A percentile compares a stretch with the other conserved stretches of the same genome.
These are phyloP conservation scores for Tympanuchus pallidicinctus DNA, from an alignment of 2,113 vertebrate genomes.

Conservation along the genomic window DNA sequence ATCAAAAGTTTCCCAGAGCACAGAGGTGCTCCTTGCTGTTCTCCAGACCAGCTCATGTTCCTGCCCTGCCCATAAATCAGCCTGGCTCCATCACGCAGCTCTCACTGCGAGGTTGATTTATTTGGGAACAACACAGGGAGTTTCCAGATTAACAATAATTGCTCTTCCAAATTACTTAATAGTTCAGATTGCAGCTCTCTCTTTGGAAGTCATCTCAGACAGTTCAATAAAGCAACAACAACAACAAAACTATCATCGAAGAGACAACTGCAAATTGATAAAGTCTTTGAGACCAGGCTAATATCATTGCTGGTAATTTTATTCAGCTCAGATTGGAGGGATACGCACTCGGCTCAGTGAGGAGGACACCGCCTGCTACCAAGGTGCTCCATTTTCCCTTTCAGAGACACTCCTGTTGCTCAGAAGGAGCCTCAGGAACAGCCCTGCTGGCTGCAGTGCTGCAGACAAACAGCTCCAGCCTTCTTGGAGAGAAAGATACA, in stretches of 20 bases:
- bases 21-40: background rate
- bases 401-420: background rate
- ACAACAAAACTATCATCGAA: conserved; percentile 6
- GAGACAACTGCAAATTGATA: conserved; percentile 68
- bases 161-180: conserved; percentile 71
- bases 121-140: conserved; percentile 63
- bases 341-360: background rate
- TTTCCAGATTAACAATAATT: conserved; percentile 74
- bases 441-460: background rate
- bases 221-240: conserved; percentile 42
- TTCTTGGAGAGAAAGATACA: background rate
- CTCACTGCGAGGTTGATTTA: conserved; percentile 66
- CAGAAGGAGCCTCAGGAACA: background rate
- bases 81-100: background rate
- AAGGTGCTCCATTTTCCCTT: conserved; percentile 7
- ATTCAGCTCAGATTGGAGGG: conserved; percentile 40
- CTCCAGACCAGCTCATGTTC: background rate
- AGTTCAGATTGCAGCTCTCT: conserved; percentile 66
- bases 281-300: conserved; percentile 46
- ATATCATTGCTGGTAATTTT: conserved; percentile 53
- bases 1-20: background rate
- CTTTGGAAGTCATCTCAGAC: conserved; percentile 64
- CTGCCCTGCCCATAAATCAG: background rate
- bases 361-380: background rate
- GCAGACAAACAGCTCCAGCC: background rate